Percentiles rank a stretch among this genome's conserved stretches.
Evolutionary conservation across 2,797 vertebrate genomes (phyloP).

Genomic region (Fistularia commersonii): DNA sequence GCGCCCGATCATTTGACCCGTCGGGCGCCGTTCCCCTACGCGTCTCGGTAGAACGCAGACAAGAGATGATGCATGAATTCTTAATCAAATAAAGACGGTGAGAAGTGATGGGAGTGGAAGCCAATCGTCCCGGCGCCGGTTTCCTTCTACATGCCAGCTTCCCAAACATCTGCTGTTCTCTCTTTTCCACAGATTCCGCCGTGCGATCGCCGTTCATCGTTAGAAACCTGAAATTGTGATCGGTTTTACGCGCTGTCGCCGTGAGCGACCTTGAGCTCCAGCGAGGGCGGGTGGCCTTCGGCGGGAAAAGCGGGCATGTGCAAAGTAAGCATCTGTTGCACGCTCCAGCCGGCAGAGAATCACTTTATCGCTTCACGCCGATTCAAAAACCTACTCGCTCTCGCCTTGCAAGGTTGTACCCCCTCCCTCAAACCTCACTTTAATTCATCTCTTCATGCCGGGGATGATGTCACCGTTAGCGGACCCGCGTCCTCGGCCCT

Average conservation of each 20-base stretch:
- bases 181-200: no score
- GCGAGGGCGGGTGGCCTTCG: neutral
- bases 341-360: constrained; percentile 36
- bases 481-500: constrained; percentile 2
- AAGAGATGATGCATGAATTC: constrained; percentile 58
- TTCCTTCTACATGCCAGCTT: constrained; percentile 47
- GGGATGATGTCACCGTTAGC: constrained; percentile 24
- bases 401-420: constrained; percentile 37
- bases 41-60: constrained; percentile 29
- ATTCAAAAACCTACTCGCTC: constrained; percentile 44
- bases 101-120: constrained; percentile 49
- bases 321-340: neutral
- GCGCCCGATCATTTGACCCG: constrained; percentile 35
- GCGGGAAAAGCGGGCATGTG: constrained; percentile 8
- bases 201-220: no score
- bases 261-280: constrained; percentile 41
- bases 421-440: constrained; percentile 34
- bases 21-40: constrained; percentile 15
- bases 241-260: no score
- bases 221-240: constrained; percentile 9
- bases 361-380: constrained; percentile 57
- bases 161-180: constrained; percentile 45
- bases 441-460: constrained; percentile 30
- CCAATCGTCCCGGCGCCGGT: constrained; percentile 35
- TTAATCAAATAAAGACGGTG: constrained; percentile 61